These are phyloP conservation scores for Deroplatys truncata DNA, from an alignment of 2,888 invertebrate genomes.

Conservation along the genomic window DNA sequence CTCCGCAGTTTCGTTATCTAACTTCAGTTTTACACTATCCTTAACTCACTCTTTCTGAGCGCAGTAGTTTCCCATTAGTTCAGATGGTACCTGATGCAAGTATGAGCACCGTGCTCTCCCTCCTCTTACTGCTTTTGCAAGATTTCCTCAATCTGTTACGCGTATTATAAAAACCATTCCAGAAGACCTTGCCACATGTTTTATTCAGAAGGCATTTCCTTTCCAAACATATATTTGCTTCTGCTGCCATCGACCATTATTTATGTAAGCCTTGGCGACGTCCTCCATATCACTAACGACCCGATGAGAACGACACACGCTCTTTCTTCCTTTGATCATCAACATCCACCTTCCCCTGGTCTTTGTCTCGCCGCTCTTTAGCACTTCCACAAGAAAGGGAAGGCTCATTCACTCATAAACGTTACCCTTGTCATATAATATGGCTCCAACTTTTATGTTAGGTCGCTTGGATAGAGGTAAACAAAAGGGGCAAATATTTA, in stretches of 20 bases:
- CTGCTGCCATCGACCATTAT: neutral
- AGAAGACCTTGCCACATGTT: neutral
- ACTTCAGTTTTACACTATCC: too few species aligned
- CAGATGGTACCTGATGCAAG: too few species aligned
- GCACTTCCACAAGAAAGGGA: neutral
- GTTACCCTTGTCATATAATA: neutral
- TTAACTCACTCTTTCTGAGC: too few species aligned
- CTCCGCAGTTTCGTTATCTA: too few species aligned
- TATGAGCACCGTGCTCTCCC: too few species aligned
- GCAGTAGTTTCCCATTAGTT: too few species aligned
- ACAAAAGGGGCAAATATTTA: neutral
- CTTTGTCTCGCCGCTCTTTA: neutral
- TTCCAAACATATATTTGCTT: slow-evolving; percentile 4
- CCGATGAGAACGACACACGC: slow-evolving; percentile 9
- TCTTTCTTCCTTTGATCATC: neutral
- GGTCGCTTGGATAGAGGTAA: neutral
- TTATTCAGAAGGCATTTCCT: neutral
- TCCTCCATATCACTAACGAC: slow-evolving; percentile 22
- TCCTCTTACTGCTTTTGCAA: neutral
- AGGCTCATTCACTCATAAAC: neutral
- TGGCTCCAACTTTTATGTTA: neutral
- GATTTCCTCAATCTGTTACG: neutral
- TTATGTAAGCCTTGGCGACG: slow-evolving; percentile 18
- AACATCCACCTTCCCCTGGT: neutral
- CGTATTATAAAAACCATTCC: neutral